These are phyloP conservation scores for Scortum barcoo DNA, from an alignment of 2,113 vertebrate genomes.

Conservation along the genomic window DNA sequence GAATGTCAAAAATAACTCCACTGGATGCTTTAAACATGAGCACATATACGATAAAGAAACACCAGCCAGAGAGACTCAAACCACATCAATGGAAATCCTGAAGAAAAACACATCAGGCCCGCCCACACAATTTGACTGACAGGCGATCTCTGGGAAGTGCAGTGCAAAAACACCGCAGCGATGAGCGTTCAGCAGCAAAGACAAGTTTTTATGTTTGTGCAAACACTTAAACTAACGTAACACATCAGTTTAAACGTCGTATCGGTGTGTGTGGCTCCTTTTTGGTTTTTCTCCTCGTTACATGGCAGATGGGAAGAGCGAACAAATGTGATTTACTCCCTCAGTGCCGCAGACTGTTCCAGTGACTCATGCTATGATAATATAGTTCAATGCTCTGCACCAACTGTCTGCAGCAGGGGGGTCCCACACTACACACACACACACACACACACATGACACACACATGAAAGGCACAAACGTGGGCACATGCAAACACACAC, in stretches of 20 bases:
- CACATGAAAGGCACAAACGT: not conserved
- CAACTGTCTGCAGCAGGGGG: slow-evolving; percentile 39
- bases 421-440: slow-evolving; percentile 18
- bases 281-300: slow-evolving; percentile 3
- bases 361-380: slow-evolving; percentile 69
- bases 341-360: slow-evolving; percentile 55
- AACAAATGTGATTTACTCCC: slow-evolving; percentile 63
- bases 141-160: not conserved
- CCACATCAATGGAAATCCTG: not conserved
- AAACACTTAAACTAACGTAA: not conserved
- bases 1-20: not conserved
- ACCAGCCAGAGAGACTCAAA: not conserved
- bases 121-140: not conserved
- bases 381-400: slow-evolving; percentile 48
- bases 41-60: not conserved
- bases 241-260: not conserved
- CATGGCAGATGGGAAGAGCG: slow-evolving; percentile 67
- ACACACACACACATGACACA: not conserved
- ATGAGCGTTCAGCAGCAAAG: not conserved
- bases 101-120: not conserved
- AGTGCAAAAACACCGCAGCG: not conserved
- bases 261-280: not conserved
- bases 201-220: not conserved
- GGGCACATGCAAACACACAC: not conserved
- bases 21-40: not conserved